Percentiles rank a stretch among this genome's conserved stretches.
These are phyloP conservation scores for Trachelus iudaicus DNA, from an alignment of 2,888 invertebrate genomes.

Conservation along the genomic window DNA sequence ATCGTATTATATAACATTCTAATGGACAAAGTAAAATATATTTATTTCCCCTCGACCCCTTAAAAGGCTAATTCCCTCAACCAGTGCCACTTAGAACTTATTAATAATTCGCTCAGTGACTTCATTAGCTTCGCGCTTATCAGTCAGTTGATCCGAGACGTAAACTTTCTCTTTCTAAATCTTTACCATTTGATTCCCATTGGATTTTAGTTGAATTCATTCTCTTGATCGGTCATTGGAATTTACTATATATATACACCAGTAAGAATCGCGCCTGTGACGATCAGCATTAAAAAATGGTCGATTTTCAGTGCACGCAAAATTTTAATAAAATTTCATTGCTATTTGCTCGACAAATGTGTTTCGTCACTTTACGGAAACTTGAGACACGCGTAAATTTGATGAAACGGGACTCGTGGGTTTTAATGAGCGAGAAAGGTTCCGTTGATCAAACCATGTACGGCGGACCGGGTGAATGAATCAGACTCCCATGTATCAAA, in stretches of 20 bases:
- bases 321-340: not conserved
- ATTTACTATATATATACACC: too few species aligned
- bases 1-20: not conserved
- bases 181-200: not conserved
- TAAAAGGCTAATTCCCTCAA: not conserved
- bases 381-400: not conserved
- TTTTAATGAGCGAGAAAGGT: not conserved
- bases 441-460: not conserved
- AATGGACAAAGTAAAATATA: not conserved
- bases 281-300: too few species aligned
- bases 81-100: not conserved
- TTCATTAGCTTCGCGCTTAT: not conserved
- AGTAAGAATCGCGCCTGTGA: too few species aligned
- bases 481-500: not conserved
- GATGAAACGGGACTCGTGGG: not conserved
- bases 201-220: not conserved
- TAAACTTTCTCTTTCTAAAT: not conserved
- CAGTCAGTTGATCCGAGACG: not conserved
- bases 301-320: too few species aligned
- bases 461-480: not conserved
- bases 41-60: not conserved
- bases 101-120: not conserved
- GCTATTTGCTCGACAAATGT: not conserved
- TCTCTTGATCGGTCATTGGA: too few species aligned
- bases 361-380: not conserved